Base-by-base conservation (phyloP, 2,113 vertebrate genomes). In the Plotosus lineatus region DNA sequence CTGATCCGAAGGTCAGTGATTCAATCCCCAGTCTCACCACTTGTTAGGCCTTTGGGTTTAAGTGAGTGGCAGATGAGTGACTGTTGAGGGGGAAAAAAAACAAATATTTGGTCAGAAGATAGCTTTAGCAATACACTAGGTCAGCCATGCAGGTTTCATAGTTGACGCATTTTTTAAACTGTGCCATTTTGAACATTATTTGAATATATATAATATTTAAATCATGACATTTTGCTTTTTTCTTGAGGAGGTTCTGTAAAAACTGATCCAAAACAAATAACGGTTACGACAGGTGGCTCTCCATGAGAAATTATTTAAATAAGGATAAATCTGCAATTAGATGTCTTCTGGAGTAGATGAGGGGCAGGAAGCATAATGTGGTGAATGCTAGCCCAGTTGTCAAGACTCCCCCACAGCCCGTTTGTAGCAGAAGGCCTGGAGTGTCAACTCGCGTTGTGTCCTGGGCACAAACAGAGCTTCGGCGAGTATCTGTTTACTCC, bases 271-370 rank as follows among this genome's bases (percentile, higher is more conserved):
- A 56, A 53, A 1, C 17, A 63, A 36, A 63, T n/a, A 40, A 40
- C 51, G 55, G 46, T 14, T 65, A 50, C 46, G 63, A 66, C 63
- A n/a, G 36, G 63, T 36, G 42, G 76, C 15, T 83, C 81, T 76
- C 78, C 83, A 78, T 10, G 15, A 77, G 48, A 38, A 58, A 55
- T 84, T 81, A 77, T 50, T 40, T 61, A n/a, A 46, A 63, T 46
- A 36, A 68, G 50, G 63, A 85, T 85, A 89, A 86, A 83, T 79
- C 77, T 69, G 58, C 84, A 89, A 71, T 80, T 82, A 89, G 81
- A 84, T 85, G 85, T 90, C 88, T 89, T 88, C 85, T 84, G 75
- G 79, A 89, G 85, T 88, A 91, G 90, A 90, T 85, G 84, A 77
- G 89, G 84, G 58, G 79, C 71, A 55, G 69, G 77, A 78, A 77